Base-by-base conservation (phyloP, 2,888 invertebrate species). In the Melieria crassipennis region DNA sequence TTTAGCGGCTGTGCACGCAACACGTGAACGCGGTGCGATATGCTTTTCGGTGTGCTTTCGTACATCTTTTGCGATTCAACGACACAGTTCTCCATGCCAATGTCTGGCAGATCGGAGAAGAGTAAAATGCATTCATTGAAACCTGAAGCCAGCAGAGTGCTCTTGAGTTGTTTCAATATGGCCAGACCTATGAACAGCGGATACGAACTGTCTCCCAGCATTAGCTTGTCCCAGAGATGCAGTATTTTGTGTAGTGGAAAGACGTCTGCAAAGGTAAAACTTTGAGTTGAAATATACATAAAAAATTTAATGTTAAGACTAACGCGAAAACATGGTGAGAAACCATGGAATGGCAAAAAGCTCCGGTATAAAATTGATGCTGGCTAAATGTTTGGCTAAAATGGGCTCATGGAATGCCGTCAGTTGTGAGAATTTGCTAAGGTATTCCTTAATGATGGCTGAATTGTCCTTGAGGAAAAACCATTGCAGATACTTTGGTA, bases 281-380 rank as follows among this genome's bases (percentile, higher is more conserved):
- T 56, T 42, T 56, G 46, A 10, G 57, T 30, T 52, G 4, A 0
- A 52, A 42, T 43, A 0, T 3, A 16, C 52, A 16, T 71, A 42
- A 16, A 7, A 63, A 42, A 56, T n/a, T 9, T 58, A 50, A 9
- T 61, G 9, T 3, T 47, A 16, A 30, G 80, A 91, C 94, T 92
- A 88, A 98, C 97, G 98, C 71, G 98, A 97, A 88, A 97, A 99
- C 95, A 99, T 97, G 6, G 98, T 99, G 50, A 99, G 89, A 86
- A 98, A 99, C 99, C 99, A 99, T 0, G 99, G 98, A 85, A 99
- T 99, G 30, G 99, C 97, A 87, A 98, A 99, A 13, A 99, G 89
- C 87, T 99, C 98, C 0, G 99, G 98, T 78, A 94, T 96, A 85
- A 99, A 99, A 82, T 93, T 95, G 78, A 99, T 98, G 13, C 93